These are phyloP conservation scores for Zaprionus bogoriensis DNA, from an alignment of 2,888 invertebrate species.

Conservation along the genomic window DNA sequence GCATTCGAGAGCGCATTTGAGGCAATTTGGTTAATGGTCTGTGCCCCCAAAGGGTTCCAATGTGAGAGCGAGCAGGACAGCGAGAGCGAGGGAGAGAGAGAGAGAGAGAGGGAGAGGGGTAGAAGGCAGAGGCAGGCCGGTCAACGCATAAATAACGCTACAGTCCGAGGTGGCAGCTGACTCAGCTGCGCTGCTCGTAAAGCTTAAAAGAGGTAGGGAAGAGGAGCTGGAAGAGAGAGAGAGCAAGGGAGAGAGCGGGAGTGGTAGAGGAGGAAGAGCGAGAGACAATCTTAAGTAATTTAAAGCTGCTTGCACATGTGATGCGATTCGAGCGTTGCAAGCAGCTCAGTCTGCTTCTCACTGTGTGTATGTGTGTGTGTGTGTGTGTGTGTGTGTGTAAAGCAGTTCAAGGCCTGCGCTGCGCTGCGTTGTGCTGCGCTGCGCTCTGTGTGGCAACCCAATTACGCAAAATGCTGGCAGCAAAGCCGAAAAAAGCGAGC, in stretches of 20 bases:
- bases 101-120: background rate
- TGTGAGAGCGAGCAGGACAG: background rate
- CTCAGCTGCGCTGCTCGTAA: constrained; percentile 3
- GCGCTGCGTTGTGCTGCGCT: constrained; percentile 2
- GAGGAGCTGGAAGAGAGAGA: background rate
- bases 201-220: background rate
- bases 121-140: constrained; percentile 14
- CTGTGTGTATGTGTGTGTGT: constrained; percentile 5
- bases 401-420: constrained; percentile 57
- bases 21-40: constrained; percentile 73
- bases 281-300: constrained; percentile 8
- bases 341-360: constrained; percentile 6
- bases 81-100: background rate
- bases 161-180: constrained; percentile 26
- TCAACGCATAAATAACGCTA: constrained; percentile 37
- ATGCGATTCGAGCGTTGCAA: constrained; percentile 22
- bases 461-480: constrained; percentile 62
- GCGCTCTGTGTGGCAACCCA: constrained; percentile 56
- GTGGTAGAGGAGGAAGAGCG: background rate
- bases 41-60: constrained; percentile 8
- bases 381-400: constrained; percentile 24
- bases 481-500: constrained; percentile 2
- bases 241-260: background rate
- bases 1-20: constrained; percentile 50
- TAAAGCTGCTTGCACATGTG: constrained; percentile 46